Evolutionary conservation across 2,888 invertebrate genomes (phyloP), one percentile per base, ranked within the genome.

Genomic region (Metallyticus violacea): DNA sequence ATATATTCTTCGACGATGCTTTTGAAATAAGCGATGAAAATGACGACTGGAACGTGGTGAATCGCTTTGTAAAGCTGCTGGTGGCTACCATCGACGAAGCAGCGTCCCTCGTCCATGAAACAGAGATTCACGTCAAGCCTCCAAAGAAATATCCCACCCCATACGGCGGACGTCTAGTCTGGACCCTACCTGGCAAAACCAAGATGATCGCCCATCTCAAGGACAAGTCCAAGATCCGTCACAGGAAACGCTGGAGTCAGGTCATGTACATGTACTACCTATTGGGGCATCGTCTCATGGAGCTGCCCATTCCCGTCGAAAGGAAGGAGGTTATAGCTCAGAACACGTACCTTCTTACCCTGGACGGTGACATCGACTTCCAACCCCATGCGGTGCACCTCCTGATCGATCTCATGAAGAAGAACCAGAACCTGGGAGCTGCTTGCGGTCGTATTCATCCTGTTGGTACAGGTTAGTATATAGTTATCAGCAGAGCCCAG

Each of bases 251-350:
- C 87, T 98, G 98, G 98, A 97, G 97, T 83, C 98, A 98, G 94
- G 96, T 96, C 9, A 98, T 98, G 97, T 98, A 98, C 92, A 97
- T 98, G 97, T 98, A 97, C 92, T 98, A 97, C 90, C 93, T 98
- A 89, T 93, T 98, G 77, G 97, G 97, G 0, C 95, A 96, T 90
- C 95, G 95, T 87, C 93, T 97, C 83, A 96, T 96, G 95, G 95
- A 95, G 89, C 91, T 94, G 89, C 93, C 93, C 0, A 92, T 94
- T 29, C 92, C 93, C 4, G 93, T 93, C 22, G 93, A 94, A 86
- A 92, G 93, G 86, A 95, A 95, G 90, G 94, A 95, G 88, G 92
- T 94, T 4, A 94, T 96, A 84, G 96, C 96, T 0, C 95, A 96
- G 91, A 97, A 97, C 91, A 97, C 97, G 0, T 98, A 94, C 90